Base-by-base conservation (phyloP, 2,888 invertebrate species). In the Gonocerus acuteangulatus region DNA sequence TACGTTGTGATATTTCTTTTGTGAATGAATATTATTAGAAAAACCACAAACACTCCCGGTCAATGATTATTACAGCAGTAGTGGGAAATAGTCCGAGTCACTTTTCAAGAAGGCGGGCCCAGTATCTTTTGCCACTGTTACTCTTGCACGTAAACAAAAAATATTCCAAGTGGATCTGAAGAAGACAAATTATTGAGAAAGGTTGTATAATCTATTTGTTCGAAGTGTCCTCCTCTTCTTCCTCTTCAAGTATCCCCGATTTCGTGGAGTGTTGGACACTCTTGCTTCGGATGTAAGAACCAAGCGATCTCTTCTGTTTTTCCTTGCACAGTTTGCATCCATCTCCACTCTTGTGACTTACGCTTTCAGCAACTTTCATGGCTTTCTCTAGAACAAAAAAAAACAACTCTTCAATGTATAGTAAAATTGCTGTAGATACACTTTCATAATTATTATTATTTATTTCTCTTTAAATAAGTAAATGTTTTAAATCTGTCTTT, bases 281-380 rank as follows among this genome's bases (percentile, higher is more conserved):
- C 36, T 65, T 65, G 32, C 74, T 76, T 51, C 77, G 72, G 65
- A 80, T 75, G 68, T 79, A 80, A 57, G 74, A 74, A 1, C 77
- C 75, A 2, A 81, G 69, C 2, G 75, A 76, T 44, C 80, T 73
- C 64, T 79, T 77, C 44, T 72, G 67, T 32, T 66, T 64, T 32
- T 67, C 67, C 39, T 63, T 61, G 45, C 68, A 68, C 13, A 68
- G 66, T 34, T 63, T 60, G 61, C 68, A 68, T 13, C 45, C 52
- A 32, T 44, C 51, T 9, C 48, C 48, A 34, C 36, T 48, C 11
- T 1, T 27, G 36, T 59, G 59, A 21, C n/a, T 59, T 13, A 32
- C 39, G 21, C 22, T 48, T 4, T 59, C 59, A 3, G 27, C 44
- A n/a, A 32, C 27, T 23, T 44, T 47, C 34, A 27, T 57, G 16